These are phyloP conservation scores for Conops quadrifasciatus DNA, from an alignment of 2,888 invertebrate species.

Conservation along the genomic window DNA sequence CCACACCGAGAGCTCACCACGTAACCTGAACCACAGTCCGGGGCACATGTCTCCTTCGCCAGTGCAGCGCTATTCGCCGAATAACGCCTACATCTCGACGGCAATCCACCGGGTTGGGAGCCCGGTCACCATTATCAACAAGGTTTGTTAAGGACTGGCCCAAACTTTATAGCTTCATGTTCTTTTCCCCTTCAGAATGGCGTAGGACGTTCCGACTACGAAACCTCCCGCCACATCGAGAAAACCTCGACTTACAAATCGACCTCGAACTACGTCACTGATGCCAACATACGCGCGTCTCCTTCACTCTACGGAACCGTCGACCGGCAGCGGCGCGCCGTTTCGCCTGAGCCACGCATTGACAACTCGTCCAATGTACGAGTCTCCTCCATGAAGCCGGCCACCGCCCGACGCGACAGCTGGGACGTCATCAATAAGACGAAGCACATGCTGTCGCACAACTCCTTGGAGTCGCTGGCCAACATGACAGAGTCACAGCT, in stretches of 20 bases:
- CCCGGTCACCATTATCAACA: slow-evolving; percentile 50
- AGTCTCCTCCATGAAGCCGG: slow-evolving; percentile 71
- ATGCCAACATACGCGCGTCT: slow-evolving; percentile 65
- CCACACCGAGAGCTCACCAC: slow-evolving; percentile 58
- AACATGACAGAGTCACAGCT: slow-evolving; percentile 73
- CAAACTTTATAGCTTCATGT: neutral
- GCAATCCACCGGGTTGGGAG: slow-evolving; percentile 65
- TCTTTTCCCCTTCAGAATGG: slow-evolving; percentile 50
- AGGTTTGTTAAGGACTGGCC: slow-evolving; percentile 35
- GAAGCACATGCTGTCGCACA: slow-evolving; percentile 75
- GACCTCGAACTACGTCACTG: slow-evolving; percentile 66
- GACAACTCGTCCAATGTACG: slow-evolving; percentile 70
- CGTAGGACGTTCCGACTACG: slow-evolving; percentile 48
- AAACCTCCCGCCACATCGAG: slow-evolving; percentile 62
- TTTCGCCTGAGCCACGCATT: slow-evolving; percentile 68
- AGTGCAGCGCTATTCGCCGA: slow-evolving; percentile 66
- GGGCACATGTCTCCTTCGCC: slow-evolving; percentile 62
- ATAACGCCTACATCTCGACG: slow-evolving; percentile 68
- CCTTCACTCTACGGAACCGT: slow-evolving; percentile 67
- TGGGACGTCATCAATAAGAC: slow-evolving; percentile 87
- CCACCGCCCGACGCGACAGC: slow-evolving; percentile 74
- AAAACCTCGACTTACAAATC: slow-evolving; percentile 68
- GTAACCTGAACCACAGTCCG: slow-evolving; percentile 60
- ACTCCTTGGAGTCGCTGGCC: slow-evolving; percentile 75
- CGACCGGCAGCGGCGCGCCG: slow-evolving; percentile 66